Conservation (phyloP, 2,113 vertebrate genomes). For the Sapajus apella region DNA sequence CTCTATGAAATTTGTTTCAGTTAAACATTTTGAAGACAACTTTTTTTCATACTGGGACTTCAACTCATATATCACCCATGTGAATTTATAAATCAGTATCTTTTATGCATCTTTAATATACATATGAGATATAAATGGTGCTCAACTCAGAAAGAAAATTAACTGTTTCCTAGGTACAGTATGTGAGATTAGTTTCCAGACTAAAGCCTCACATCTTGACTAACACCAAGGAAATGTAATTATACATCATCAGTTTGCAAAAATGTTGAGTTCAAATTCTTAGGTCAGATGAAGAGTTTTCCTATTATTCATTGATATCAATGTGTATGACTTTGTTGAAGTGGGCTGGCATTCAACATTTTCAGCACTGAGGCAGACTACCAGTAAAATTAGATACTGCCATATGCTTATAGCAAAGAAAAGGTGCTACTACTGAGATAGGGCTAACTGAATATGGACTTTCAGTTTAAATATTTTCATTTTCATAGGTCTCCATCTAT, state of each 20-base stretch:
- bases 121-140: conserved; percentile 31
- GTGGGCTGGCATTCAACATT: not conserved
- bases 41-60: not conserved
- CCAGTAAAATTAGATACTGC: not conserved
- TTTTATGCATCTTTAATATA: conserved; percentile 35
- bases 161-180: not conserved
- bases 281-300: not conserved
- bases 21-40: conserved; percentile 12
- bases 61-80: conserved; percentile 25
- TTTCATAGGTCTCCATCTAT: not conserved
- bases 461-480: not conserved
- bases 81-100: not conserved
- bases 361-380: not conserved
- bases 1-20: not conserved
- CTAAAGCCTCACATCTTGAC: not conserved
- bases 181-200: not conserved
- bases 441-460: not conserved
- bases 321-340: not conserved
- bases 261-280: conserved; percentile 11
- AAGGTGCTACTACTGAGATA: not conserved
- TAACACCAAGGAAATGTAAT: not conserved
- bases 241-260: not conserved
- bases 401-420: not conserved
- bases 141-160: not conserved
- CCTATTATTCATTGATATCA: not conserved